Percentiles rank a stretch among this genome's conserved stretches.
Evolutionary conservation across 2,888 invertebrate genomes (phyloP).

Genomic region (Stenurella melanura): DNA sequence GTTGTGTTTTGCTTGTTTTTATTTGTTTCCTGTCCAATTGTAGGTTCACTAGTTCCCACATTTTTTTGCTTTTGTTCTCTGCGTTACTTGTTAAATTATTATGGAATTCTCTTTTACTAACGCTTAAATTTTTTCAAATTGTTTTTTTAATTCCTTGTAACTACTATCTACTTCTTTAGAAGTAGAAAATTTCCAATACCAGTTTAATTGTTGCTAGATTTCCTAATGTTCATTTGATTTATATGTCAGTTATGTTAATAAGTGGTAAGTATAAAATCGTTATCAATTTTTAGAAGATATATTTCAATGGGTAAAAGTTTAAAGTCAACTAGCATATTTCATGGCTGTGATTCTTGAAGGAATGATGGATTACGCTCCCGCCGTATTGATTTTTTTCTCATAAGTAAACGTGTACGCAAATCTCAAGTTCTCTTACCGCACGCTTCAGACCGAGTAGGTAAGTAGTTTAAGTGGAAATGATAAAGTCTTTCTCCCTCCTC

Average conservation of each 20-base stretch:
- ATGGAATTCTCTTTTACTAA: too few relatives aligned
- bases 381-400: not conserved
- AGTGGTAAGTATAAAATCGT: not conserved
- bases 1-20: too few relatives aligned
- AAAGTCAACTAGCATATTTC: not conserved
- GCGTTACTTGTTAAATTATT: too few relatives aligned
- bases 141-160: too few relatives aligned
- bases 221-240: too few relatives aligned
- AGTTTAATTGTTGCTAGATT: too few relatives aligned
- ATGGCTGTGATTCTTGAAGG: not conserved
- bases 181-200: too few relatives aligned
- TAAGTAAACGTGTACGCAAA: slow-evolving; percentile 19
- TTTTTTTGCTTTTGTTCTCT: too few relatives aligned
- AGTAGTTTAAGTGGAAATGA: slow-evolving; percentile 29
- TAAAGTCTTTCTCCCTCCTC: slow-evolving; percentile 5
- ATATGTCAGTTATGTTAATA: not conserved
- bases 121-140: too few relatives aligned
- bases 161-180: too few relatives aligned
- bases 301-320: not conserved
- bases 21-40: too few relatives aligned
- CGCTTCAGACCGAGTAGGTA: slow-evolving; percentile 19
- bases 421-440: slow-evolving; percentile 27
- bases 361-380: not conserved
- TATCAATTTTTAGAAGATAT: not conserved
- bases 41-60: too few relatives aligned